Evolutionary conservation across 2,888 invertebrate species (phyloP).

Genomic region (Tiliacea aurago): DNA sequence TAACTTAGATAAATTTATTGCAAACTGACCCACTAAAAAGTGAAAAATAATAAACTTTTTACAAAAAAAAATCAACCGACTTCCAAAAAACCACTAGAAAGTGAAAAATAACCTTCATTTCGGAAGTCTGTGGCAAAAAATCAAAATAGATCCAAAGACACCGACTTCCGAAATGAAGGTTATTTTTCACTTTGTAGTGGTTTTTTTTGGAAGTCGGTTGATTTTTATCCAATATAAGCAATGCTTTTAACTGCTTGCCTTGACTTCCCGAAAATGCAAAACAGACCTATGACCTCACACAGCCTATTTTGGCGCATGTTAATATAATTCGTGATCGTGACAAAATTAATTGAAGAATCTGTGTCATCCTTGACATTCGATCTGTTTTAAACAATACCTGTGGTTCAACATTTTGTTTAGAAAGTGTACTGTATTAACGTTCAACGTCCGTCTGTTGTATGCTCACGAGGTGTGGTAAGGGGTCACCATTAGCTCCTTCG

Average conservation of each 20-base stretch:
- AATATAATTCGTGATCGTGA: conserved; percentile 82
- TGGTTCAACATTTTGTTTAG: conserved; percentile 76
- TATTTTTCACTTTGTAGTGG: no score
- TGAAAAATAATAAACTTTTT: no score
- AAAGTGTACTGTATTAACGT: conserved; percentile 70
- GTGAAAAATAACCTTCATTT: no score
- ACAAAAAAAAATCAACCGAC: no score
- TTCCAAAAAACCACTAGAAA: no score
- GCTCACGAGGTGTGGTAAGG: conserved; percentile 75
- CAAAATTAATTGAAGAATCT: conserved; percentile 83
- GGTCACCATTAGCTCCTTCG: conserved; percentile 80
- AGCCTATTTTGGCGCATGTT: conserved; percentile 73
- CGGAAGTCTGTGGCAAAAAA: no score
- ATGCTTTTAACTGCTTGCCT: conserved; percentile 68
- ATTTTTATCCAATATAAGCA: conserved; percentile 57
- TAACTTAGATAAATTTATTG: no score
- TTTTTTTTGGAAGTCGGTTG: no score
- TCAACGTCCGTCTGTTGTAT: conserved; percentile 57
- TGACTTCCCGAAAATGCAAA: conserved; percentile 74
- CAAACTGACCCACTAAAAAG: no score
- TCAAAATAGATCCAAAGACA: no score
- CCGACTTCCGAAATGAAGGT: no score
- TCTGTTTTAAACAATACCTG: conserved; percentile 80
- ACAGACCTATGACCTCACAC: conserved; percentile 76
- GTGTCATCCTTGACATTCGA: conserved; percentile 85